Evolutionary conservation across 92 coral and sea anemone genomes (phyloP).

Genomic region (Porites cylindrica): DNA sequence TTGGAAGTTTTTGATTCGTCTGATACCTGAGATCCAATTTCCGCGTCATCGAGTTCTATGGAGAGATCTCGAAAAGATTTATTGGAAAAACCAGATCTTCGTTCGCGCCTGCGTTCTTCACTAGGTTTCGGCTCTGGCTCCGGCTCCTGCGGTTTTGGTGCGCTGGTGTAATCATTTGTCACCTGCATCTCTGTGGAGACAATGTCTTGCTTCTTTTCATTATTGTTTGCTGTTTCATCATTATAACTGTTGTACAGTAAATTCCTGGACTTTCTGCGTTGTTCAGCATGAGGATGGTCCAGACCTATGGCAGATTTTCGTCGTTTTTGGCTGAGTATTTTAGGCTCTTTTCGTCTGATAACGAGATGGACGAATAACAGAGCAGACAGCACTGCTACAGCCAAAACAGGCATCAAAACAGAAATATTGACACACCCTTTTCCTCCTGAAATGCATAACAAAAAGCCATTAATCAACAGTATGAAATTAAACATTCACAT

Average conservation of each 20-base stretch:
- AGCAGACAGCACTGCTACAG: conserved; percentile 35
- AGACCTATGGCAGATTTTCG: background rate
- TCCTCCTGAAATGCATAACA: background rate
- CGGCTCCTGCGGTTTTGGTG: background rate
- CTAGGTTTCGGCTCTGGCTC: background rate
- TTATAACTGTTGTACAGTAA: conserved; percentile 10
- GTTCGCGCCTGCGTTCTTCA: background rate
- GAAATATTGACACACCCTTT: conserved; percentile 35
- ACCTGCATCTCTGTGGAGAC: conserved; percentile 43
- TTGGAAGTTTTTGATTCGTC: conserved; percentile 10
- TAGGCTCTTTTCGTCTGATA: conserved; percentile 1
- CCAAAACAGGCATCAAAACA: conserved; percentile 43
- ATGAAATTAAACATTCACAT: too few species aligned
- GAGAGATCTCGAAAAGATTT: background rate
- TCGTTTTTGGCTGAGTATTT: background rate
- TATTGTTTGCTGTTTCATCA: conserved; percentile 5
- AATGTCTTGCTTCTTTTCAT: conserved; percentile 29
- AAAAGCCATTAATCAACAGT: background rate
- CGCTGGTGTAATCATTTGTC: background rate
- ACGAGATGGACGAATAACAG: conserved; percentile 35
- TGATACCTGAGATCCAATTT: conserved; percentile 7
- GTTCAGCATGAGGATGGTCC: conserved; percentile 28
- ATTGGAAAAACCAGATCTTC: conserved; percentile 7
- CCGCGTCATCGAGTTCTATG: conserved; percentile 7
- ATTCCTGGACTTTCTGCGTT: conserved; percentile 21